Evolutionary conservation across 2,888 invertebrate species (phyloP).

Genomic region (Rhabditoides inermis): DNA sequence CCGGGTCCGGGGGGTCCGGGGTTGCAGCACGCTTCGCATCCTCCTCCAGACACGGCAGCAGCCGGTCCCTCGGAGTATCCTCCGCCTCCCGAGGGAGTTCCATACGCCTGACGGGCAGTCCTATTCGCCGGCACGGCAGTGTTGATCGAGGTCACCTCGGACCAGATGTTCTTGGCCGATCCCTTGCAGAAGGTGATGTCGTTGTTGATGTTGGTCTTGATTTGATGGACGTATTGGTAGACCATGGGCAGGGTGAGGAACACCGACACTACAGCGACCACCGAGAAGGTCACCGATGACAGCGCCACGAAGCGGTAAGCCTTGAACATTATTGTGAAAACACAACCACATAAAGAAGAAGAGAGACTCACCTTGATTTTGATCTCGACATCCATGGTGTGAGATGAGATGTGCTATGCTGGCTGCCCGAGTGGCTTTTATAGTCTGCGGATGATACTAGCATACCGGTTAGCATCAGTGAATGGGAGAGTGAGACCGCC

Average conservation of each 20-base stretch:
- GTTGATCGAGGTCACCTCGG: slow-evolving; percentile 45
- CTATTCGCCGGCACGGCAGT: slow-evolving; percentile 29
- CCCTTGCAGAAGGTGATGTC: slow-evolving; percentile 48
- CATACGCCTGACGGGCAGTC: slow-evolving; percentile 40
- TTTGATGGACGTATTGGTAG: slow-evolving; percentile 44
- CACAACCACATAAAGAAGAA: too few species aligned
- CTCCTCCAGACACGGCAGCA: slow-evolving; percentile 10
- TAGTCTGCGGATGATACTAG: too few species aligned
- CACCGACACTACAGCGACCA: slow-evolving; percentile 43
- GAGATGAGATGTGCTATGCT: too few species aligned
- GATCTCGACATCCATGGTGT: slow-evolving; percentile 33
- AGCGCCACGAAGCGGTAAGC: slow-evolving; percentile 32
- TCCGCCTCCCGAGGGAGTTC: too few species aligned
- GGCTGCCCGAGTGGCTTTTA: too few species aligned
- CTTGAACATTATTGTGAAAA: too few species aligned
- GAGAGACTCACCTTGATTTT: too few species aligned
- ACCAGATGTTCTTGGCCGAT: slow-evolving; percentile 50
- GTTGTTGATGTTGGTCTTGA: slow-evolving; percentile 39
- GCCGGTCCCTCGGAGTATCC: slow-evolving; percentile 13
- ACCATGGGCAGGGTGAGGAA: slow-evolving; percentile 49
- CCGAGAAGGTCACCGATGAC: slow-evolving; percentile 36
- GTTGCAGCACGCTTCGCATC: slow-evolving; percentile 24
- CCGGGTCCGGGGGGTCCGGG: slow-evolving; percentile 30
- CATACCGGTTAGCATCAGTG: too few species aligned
- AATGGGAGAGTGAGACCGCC: too few species aligned